Conservation (phyloP, 2,113 vertebrate genomes). For the Chamaetylas fuelleborni region DNA sequence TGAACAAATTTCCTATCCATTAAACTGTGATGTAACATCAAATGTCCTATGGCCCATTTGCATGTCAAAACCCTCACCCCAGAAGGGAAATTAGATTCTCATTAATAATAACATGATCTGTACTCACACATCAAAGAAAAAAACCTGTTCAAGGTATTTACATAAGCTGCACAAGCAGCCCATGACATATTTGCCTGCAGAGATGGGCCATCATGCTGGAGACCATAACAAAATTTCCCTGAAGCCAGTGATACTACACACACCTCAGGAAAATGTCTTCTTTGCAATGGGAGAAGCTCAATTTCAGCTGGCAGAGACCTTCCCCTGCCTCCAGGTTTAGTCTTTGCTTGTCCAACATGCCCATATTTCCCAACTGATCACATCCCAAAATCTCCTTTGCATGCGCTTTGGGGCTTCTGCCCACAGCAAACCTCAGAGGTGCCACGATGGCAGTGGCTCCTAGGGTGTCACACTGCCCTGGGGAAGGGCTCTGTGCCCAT, state of each 20-base stretch:
- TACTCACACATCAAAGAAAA: background rate
- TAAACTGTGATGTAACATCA: background rate
- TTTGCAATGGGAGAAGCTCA: background rate
- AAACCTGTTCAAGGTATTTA: background rate
- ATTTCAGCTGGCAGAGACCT: background rate
- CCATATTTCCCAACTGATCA: background rate
- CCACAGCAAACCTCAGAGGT: background rate
- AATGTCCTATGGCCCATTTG: background rate
- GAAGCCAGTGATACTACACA: background rate
- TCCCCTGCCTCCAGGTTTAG: background rate
- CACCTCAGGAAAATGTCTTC: background rate
- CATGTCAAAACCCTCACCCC: background rate
- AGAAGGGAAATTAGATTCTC: background rate
- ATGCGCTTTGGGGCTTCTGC: background rate
- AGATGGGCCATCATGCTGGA: background rate
- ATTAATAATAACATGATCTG: background rate
- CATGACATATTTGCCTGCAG: background rate
- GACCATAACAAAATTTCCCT: background rate
- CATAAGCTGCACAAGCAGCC: background rate
- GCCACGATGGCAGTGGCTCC: accelerated
- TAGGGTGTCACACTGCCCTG: background rate
- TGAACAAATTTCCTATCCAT: background rate
- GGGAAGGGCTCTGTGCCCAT: background rate
- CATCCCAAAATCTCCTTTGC: background rate
- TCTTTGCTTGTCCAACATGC: accelerated